Conservation (phyloP, 2,797 vertebrate genomes). For the Sparidentex hasta region DNA sequence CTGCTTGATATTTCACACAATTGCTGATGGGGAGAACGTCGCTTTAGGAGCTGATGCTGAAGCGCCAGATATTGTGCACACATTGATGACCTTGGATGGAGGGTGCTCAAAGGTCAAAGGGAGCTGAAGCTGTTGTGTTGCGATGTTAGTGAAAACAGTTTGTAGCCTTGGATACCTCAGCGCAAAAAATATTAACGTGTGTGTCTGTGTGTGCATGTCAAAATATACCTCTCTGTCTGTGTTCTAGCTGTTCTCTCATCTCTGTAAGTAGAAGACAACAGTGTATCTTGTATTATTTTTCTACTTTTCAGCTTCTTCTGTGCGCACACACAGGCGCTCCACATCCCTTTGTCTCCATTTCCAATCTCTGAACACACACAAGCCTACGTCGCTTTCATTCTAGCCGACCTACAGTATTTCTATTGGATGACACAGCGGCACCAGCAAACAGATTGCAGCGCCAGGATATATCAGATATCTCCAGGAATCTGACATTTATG, state of each 20-base stretch:
- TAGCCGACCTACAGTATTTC: slow-evolving; percentile 56
- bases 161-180: slow-evolving; percentile 13
- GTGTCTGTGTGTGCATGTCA: slow-evolving; percentile 9
- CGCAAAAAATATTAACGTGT: not conserved
- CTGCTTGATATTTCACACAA: slow-evolving; percentile 83
- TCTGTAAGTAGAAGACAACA: slow-evolving; percentile 30
- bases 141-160: not conserved
- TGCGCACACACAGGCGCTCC: not conserved
- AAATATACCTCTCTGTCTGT: slow-evolving; percentile 9
- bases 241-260: slow-evolving; percentile 38
- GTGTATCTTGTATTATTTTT: slow-evolving; percentile 27
- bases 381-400: slow-evolving; percentile 48
- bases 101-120: slow-evolving; percentile 37
- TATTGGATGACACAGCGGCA: slow-evolving; percentile 55
- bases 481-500: slow-evolving; percentile 75
- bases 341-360: slow-evolving; percentile 55
- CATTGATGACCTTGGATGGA: slow-evolving; percentile 52
- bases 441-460: slow-evolving; percentile 58
- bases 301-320: slow-evolving; percentile 9
- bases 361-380: slow-evolving; percentile 52
- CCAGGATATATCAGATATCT: slow-evolving; percentile 69
- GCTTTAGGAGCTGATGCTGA: slow-evolving; percentile 61
- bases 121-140: slow-evolving; percentile 24
- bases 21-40: slow-evolving; percentile 56
- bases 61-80: slow-evolving; percentile 40